Percentiles rank a stretch among this genome's conserved stretches.
Evolutionary conservation across 2,113 vertebrate species (phyloP).

Genomic region (Aphyosemion australe): DNA sequence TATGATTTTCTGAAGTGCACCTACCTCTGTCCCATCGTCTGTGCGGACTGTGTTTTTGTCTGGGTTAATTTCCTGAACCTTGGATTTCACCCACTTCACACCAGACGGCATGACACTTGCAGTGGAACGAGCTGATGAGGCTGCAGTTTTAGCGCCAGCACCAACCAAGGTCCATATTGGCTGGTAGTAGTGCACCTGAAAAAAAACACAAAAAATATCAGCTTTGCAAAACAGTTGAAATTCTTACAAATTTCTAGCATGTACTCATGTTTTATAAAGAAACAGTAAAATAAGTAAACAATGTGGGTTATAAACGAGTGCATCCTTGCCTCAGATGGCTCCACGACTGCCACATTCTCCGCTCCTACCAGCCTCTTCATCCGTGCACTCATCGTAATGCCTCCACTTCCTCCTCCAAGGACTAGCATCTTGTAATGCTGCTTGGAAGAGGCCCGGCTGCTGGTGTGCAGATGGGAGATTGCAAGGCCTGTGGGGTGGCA

Average conservation of each 20-base stretch:
- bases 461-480: slow-evolving; percentile 59
- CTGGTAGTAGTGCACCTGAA: slow-evolving; percentile 89
- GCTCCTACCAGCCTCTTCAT: slow-evolving; percentile 92
- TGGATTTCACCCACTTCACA: slow-evolving; percentile 90
- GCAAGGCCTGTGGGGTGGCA: slow-evolving; percentile 7
- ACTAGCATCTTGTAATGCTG: slow-evolving; percentile 91
- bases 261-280: neutral
- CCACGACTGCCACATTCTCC: slow-evolving; percentile 89
- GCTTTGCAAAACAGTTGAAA: too few species aligned
- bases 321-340: slow-evolving; percentile 87
- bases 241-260: neutral
- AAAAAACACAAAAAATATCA: neutral
- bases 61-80: slow-evolving; percentile 86
- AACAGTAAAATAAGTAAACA: neutral
- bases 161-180: slow-evolving; percentile 96
- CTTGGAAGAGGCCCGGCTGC: slow-evolving; percentile 72
- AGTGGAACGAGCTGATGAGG: slow-evolving; percentile 82
- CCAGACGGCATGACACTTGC: slow-evolving; percentile 86
- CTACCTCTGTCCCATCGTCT: slow-evolving; percentile 84
- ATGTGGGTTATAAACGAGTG: neutral
- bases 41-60: slow-evolving; percentile 85
- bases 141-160: slow-evolving; percentile 87
- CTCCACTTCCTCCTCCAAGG: slow-evolving; percentile 90
- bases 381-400: slow-evolving; percentile 92
- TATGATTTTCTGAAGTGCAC: slow-evolving; percentile 3